These are phyloP conservation scores for Sceloporus tristichus DNA, from an alignment of 2,113 vertebrate genomes.

Conservation along the genomic window DNA sequence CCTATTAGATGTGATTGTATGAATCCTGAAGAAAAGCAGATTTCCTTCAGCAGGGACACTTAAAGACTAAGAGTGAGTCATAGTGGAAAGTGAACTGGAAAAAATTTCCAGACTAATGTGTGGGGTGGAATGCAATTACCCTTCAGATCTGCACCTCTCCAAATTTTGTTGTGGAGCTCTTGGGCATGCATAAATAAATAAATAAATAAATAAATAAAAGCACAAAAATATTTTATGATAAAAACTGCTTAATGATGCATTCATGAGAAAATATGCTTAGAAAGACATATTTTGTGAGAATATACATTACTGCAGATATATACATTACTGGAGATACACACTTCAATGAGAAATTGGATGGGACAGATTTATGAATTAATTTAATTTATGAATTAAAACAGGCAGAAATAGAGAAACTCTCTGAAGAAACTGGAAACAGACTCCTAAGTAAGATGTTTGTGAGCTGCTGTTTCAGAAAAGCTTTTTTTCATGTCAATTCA, in stretches of 20 bases:
- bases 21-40: background rate
- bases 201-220: too few species aligned
- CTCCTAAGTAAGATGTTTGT: background rate
- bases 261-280: background rate
- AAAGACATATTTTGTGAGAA: background rate
- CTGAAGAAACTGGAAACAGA: background rate
- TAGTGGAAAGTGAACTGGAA: too few species aligned
- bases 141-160: background rate
- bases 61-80: too few species aligned
- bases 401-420: background rate
- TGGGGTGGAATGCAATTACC: too few species aligned
- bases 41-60: background rate
- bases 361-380: too few species aligned
- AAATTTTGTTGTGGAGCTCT: background rate
- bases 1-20: too few species aligned
- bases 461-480: background rate
- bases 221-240: too few species aligned
- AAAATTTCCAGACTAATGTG: too few species aligned
- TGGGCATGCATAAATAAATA: too few species aligned
- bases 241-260: too few species aligned
- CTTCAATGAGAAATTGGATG: background rate
- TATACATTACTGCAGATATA: background rate
- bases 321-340: background rate
- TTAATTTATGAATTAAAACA: background rate
- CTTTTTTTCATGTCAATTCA: slow-evolving; percentile 20